A percentile compares a stretch with the other conserved stretches of the same genome.
phyloP scores from a whole-genome alignment of 2,888 invertebrate species.

The Ptycholaimellus sp. region DNA sequence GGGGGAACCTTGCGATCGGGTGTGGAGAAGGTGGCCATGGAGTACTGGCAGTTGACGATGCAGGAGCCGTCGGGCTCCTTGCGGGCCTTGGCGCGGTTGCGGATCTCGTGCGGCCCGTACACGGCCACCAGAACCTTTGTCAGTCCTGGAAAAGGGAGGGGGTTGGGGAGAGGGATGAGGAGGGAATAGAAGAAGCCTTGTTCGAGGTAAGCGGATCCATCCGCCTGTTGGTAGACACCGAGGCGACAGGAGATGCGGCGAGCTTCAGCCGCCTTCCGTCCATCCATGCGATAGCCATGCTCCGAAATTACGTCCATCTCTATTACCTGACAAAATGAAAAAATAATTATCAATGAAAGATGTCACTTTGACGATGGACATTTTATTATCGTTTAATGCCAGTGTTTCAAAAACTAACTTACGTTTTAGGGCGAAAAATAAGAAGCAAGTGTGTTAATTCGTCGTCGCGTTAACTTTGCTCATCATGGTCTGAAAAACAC shows the following conservation, averaged over 20 bases:
- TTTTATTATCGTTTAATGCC: too few relatives aligned
- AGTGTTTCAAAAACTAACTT: too few relatives aligned
- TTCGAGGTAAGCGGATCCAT: slow-evolving; percentile 23
- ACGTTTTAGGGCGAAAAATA: too few relatives aligned
- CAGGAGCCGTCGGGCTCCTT: too few relatives aligned
- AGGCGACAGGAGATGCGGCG: slow-evolving; percentile 16
- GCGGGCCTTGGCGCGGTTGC: slow-evolving; percentile 36
- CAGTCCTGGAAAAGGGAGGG: slow-evolving; percentile 5
- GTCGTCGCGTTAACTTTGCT: too few relatives aligned
- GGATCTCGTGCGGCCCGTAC: slow-evolving; percentile 71
- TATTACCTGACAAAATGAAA: too few relatives aligned
- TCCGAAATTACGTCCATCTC: slow-evolving; percentile 15
- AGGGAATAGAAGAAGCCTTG: slow-evolving; percentile 13
- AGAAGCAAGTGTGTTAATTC: too few relatives aligned
- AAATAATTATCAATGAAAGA: slow-evolving; percentile 1
- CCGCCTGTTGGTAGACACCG: slow-evolving; percentile 18
- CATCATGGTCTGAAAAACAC: too few relatives aligned
- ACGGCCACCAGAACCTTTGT: slow-evolving; percentile 77
- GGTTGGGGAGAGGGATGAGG: slow-evolving; percentile 8
- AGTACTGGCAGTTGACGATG: slow-evolving; percentile 69
- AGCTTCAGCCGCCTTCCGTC: slow-evolving; percentile 18
- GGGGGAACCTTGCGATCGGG: slow-evolving; percentile 52
- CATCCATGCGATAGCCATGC: slow-evolving; percentile 19
- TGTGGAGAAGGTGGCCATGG: slow-evolving; percentile 82
- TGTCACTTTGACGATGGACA: too few relatives aligned